phyloP scores from a whole-genome alignment of 2,888 invertebrate genomes.

The Psococerastis gibbosa region DNA sequence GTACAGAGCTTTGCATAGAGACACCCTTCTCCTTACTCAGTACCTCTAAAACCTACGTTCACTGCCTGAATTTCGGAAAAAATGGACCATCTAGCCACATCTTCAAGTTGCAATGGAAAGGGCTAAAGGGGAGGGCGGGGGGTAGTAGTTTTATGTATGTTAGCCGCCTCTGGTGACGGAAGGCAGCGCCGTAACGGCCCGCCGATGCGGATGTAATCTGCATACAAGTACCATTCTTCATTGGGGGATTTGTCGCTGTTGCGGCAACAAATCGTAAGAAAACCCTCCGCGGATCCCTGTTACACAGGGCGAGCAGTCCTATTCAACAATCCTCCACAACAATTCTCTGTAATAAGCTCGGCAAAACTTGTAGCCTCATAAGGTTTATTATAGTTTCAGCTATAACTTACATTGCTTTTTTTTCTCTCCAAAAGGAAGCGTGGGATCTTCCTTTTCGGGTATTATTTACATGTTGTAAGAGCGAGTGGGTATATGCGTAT shows the following conservation, averaged over 20 bases:
- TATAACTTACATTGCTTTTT: too few relatives aligned
- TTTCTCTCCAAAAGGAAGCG: too few relatives aligned
- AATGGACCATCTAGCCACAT: too few relatives aligned
- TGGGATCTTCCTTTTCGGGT: too few relatives aligned
- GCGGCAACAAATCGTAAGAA: not conserved
- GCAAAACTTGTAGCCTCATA: not conserved
- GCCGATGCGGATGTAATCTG: constrained; percentile 6
- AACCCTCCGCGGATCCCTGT: not conserved
- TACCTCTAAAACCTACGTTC: too few relatives aligned
- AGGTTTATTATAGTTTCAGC: too few relatives aligned
- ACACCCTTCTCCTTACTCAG: too few relatives aligned
- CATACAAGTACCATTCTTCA: constrained; percentile 10
- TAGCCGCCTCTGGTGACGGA: constrained; percentile 7
- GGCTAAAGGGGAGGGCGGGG: not conserved
- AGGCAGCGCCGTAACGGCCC: constrained; percentile 7
- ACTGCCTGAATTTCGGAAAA: too few relatives aligned
- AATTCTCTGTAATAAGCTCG: not conserved
- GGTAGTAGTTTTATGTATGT: constrained; percentile 4
- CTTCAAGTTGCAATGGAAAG: too few relatives aligned
- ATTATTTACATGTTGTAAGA: too few relatives aligned
- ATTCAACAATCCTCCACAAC: not conserved
- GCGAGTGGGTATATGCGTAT: too few relatives aligned
- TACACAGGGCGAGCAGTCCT: not conserved
- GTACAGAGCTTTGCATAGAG: too few relatives aligned
- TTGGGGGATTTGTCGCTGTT: constrained; percentile 7